phyloP scores from a whole-genome alignment of 2,888 invertebrate genomes.

The Abscondita cerata region DNA sequence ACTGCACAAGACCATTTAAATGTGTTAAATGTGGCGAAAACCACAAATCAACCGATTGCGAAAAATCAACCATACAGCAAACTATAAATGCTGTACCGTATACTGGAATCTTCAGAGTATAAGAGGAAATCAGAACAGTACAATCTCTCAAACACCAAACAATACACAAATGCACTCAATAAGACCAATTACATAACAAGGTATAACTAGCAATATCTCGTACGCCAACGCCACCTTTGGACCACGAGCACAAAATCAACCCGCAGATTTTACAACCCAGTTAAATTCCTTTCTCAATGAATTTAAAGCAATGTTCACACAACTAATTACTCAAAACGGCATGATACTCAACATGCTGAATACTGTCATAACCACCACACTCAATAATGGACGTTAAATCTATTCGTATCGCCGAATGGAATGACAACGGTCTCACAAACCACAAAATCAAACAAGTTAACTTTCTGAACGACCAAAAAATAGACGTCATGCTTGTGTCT shows the following conservation, averaged over 20 bases:
- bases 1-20: background rate
- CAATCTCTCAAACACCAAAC: background rate
- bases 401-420: background rate
- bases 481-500: background rate
- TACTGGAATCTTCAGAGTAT: background rate
- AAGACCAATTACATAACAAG: background rate
- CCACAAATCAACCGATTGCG: background rate
- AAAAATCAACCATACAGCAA: background rate
- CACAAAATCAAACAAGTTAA: background rate
- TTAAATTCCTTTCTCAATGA: background rate
- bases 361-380: background rate
- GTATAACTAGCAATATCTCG: background rate
- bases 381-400: background rate
- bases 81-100: background rate
- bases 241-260: background rate
- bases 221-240: background rate
- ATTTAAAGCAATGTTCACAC: constrained; percentile 8
- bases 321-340: constrained; percentile 1
- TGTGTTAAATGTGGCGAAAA: background rate
- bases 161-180: background rate
- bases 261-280: background rate
- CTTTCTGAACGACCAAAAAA: background rate
- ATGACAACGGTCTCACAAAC: background rate
- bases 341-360: no score
- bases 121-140: background rate